Evolutionary conservation across 2,888 invertebrate genomes (phyloP), one percentile per base, ranked within the genome.

Genomic region (Pycnomerus fuliginosus): DNA sequence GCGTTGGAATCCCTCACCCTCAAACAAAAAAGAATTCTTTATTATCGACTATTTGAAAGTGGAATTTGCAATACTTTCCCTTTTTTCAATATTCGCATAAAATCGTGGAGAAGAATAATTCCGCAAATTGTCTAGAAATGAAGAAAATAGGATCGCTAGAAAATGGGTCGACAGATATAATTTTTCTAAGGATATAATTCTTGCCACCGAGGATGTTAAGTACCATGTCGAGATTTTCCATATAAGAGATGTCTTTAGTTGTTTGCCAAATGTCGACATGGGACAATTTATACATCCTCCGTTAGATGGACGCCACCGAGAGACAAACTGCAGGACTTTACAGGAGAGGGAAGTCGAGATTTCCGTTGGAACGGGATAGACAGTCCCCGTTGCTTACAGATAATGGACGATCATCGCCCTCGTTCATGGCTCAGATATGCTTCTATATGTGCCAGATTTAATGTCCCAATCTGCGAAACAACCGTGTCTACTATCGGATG

Each of bases 381-480:
- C n/a, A n/a, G n/a, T n/a, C n/a, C n/a, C n/a, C n/a, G n/a, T n/a
- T n/a, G 16, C 30, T 39, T 29, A 20, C 10, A 41, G 44, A 51
- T 50, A 44, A 43, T 30, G 41, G 46, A 56, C 49, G 52, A 54
- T 52, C 43, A 53, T 53, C 49, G 37, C 44, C 37, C 27, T 45
- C 46, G 49, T 56, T 56, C 48, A 56, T 44, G 44, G 41, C 40
- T 29, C 36, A 32, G 31, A 44, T 50, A 49, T 44, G 38, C 47
- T 20, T 23, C 41, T 45, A 48, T 41, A 50, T 36, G 36, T 41
- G 41, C 33, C 23, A 13, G 37, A 46, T 46, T 50, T 46, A 38
- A 55, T 52, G 54, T 31, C 34, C 42, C 49, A 50, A 51, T 51
- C 52, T 51, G 44, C 41, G 51, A 52, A 51, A 53, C 52, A 55